Base-by-base conservation (phyloP, 2,888 invertebrate genomes). In the Labia minor region DNA sequence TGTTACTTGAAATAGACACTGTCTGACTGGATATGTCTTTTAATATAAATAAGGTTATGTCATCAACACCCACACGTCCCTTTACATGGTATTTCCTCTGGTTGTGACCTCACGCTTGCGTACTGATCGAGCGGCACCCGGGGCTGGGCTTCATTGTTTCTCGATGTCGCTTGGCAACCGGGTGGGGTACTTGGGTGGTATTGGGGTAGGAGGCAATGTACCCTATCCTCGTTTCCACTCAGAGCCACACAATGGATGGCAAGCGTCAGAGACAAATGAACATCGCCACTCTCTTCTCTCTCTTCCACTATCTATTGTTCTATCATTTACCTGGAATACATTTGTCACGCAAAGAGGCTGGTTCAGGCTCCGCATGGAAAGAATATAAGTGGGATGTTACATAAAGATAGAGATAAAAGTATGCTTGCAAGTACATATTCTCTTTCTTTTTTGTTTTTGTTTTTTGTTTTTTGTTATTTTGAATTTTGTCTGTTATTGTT, bases 191-290 rank as follows among this genome's bases (percentile, higher is more conserved):
- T 14, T 49, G 8, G 49, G 49, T n/a, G n/a, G n/a, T n/a, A n/a
- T n/a, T n/a, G 49, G 49, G 49, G 16, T 49, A 16, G 33, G 33
- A 33, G 6, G 6, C 49, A 2, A 2, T 49, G 49, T 16, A 49
- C 14, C 49, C 26, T 26, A 49, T 49, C 49, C 49, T 49, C 49
- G 14, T 49, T 49, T 49, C 49, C 26, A 26, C 26, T 49, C 49
- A 49, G n/a, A 49, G 49, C 49, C 49, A 49, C 49, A 49, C 49
- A 49, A 49, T 49, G 49, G 49, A 49, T 49, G 49, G 49, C 49
- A 49, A 49, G 49, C 49, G 49, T 49, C 49, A 49, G 49, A 49
- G 49, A 49, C 49, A 49, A 49, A 49, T 49, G 49, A 49, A 49
- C 49, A 49, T 49, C 49, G 49, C 49, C 49, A 49, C 33, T 33